Evolutionary conservation across 2,113 vertebrate species (phyloP).

Genomic region (Rhinopithecus roxellana): DNA sequence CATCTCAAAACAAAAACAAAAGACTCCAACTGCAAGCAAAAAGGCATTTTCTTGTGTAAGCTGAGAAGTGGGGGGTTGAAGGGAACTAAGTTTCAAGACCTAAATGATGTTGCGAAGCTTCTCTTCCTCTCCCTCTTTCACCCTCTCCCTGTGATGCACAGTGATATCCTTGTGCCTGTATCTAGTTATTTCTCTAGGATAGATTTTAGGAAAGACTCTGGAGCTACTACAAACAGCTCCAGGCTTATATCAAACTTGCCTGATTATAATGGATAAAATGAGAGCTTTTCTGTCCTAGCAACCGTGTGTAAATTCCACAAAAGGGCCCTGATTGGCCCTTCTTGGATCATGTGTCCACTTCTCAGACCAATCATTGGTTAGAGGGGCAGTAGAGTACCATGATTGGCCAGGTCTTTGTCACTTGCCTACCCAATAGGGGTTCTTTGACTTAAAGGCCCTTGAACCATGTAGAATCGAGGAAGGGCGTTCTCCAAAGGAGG

Average conservation of each 20-base stretch:
- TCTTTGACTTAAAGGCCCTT: neutral
- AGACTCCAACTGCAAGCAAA: neutral
- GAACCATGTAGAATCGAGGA: neutral
- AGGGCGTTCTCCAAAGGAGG: neutral
- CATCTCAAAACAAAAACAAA: too few species aligned
- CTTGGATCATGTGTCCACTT: neutral
- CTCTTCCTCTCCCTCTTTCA: neutral
- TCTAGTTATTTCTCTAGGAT: neutral
- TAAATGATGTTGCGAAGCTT: neutral
- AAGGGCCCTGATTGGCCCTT: neutral
- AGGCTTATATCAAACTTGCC: neutral
- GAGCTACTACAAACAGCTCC: neutral
- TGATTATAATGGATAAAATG: neutral
- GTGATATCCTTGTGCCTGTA: neutral
- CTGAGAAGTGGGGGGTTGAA: too few species aligned
- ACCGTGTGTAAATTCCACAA: neutral
- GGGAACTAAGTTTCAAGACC: neutral
- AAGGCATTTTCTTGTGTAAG: neutral
- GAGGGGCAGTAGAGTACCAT: too few species aligned
- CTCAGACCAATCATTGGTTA: neutral
- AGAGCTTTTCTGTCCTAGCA: neutral
- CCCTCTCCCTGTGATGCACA: neutral
- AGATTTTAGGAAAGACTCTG: neutral
- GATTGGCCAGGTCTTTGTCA: neutral
- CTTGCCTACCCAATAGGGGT: neutral